Percentiles rank a stretch among this genome's conserved stretches.
Evolutionary conservation across 2,113 vertebrate genomes (phyloP).

Genomic region (Dolichotis patagonum): DNA sequence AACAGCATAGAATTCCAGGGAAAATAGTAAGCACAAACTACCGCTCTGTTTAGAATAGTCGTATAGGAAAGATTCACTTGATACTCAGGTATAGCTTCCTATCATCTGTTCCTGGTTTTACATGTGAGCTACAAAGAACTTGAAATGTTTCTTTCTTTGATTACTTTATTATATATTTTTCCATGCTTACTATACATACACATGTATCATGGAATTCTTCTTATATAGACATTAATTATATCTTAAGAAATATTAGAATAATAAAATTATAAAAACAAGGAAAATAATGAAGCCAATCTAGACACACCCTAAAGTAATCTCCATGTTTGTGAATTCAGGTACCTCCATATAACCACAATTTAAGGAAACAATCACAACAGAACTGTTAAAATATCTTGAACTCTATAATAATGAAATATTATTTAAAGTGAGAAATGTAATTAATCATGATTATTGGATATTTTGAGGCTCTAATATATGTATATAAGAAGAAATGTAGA

Average conservation of each 20-base stretch:
- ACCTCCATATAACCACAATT: neutral
- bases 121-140: neutral
- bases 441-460: neutral
- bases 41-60: neutral
- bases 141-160: neutral
- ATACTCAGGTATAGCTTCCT: neutral
- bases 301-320: neutral
- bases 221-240: neutral
- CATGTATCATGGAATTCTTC: neutral
- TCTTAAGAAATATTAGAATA: neutral
- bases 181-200: neutral
- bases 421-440: neutral
- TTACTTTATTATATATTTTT: neutral
- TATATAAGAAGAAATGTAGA: neutral
- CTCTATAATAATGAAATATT: neutral
- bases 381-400: neutral
- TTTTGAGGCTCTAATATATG: neutral
- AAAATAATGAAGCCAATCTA: neutral
- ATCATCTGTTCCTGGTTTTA: neutral
- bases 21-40: neutral
- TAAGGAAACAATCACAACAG: neutral
- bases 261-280: neutral
- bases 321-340: neutral
- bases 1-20: neutral
- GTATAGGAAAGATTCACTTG: neutral